Evolutionary conservation across 1,140 invertebrate genomes (phyloP).

Genomic region (Neodiprion virginianus): DNA sequence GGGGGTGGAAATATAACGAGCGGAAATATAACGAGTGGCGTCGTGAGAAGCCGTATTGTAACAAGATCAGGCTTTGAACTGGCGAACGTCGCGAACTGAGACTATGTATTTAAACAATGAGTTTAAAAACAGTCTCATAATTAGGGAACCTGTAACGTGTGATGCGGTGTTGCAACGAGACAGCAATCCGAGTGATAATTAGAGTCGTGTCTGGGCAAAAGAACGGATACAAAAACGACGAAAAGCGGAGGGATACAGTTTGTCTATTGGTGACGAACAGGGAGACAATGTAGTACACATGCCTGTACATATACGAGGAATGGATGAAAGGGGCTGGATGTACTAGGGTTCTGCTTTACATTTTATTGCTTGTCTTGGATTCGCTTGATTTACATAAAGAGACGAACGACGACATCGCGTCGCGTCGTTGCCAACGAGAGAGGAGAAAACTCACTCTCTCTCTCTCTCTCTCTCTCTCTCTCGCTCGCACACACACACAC

Average conservation of each 20-base stretch:
- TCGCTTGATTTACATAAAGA: slow-evolving; percentile 39
- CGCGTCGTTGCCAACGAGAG: not conserved
- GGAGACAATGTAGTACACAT: too few relatives aligned
- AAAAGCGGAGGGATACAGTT: not conserved
- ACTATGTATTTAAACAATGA: too few relatives aligned
- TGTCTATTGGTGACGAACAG: too few relatives aligned
- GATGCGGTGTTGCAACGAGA: too few relatives aligned
- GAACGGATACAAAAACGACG: not conserved
- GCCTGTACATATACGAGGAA: too few relatives aligned
- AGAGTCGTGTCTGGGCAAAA: not conserved
- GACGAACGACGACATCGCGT: slow-evolving; percentile 23
- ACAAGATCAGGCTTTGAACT: too few relatives aligned
- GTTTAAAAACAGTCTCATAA: too few relatives aligned
- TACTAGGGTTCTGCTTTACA: slow-evolving; percentile 37
- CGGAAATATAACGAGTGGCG: too few relatives aligned
- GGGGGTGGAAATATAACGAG: too few relatives aligned
- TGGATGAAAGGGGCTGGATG: not conserved
- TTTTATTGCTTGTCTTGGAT: slow-evolving; percentile 45
- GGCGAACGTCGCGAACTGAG: too few relatives aligned
- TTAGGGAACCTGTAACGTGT: too few relatives aligned
- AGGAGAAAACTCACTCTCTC: not conserved
- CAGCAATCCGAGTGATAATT: not conserved
- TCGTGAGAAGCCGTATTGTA: too few relatives aligned
- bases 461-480: slow-evolving; percentile 6
- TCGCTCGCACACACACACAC: not conserved